Evolutionary conservation across 2,888 invertebrate genomes (phyloP).

Genomic region (Dynastes tityus): DNA sequence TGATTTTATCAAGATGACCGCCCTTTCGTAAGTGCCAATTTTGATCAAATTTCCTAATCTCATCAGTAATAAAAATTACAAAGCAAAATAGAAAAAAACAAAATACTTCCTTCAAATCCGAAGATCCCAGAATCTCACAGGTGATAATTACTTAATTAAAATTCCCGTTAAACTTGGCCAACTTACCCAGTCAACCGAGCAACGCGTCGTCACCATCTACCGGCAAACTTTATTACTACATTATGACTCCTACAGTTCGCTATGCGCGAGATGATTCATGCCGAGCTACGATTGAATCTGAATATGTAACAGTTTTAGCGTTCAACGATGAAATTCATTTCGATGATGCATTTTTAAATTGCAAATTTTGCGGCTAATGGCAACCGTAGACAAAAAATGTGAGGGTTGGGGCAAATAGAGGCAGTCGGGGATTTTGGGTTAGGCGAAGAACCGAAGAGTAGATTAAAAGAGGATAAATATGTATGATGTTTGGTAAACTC

Average conservation of each 20-base stretch:
- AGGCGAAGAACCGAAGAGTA: background rate
- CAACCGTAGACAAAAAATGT: background rate
- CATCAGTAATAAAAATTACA: too few relatives aligned
- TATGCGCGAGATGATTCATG: too few relatives aligned
- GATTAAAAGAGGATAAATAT: conserved; percentile 8
- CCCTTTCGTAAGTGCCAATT: too few relatives aligned
- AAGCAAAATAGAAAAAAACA: too few relatives aligned
- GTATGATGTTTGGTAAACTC: background rate
- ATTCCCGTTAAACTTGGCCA: background rate
- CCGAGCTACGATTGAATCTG: background rate
- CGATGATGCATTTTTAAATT: conserved; percentile 27
- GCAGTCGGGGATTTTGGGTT: background rate
- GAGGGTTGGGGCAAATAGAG: too few relatives aligned
- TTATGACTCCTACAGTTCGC: too few relatives aligned
- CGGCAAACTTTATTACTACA: too few relatives aligned
- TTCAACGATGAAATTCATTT: conserved; percentile 1
- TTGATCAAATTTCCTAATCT: too few relatives aligned
- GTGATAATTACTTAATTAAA: conserved; percentile 17
- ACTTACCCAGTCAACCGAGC: background rate
- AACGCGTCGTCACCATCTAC: too few relatives aligned
- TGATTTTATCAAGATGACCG: too few relatives aligned
- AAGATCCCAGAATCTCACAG: background rate
- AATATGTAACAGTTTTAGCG: conserved; percentile 19
- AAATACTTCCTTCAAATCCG: too few relatives aligned
- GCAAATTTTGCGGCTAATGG: conserved; percentile 24